Conservation (phyloP, 2,888 invertebrate species). For the Loripinus fragilis region DNA sequence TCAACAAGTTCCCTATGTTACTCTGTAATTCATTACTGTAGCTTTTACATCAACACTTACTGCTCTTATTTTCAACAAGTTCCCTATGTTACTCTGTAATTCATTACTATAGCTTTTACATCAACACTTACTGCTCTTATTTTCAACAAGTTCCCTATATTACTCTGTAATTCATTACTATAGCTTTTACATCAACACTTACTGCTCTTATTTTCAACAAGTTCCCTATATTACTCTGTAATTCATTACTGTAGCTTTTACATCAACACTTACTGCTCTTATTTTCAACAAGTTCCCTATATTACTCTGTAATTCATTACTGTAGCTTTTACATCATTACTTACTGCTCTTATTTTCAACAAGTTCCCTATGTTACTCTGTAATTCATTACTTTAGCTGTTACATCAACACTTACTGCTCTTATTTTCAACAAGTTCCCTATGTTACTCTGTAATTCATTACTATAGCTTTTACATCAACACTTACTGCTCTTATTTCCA, state of each 20-base stretch:
- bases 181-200: slow-evolving; percentile 64
- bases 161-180: too few species aligned
- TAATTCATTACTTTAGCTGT: too few species aligned
- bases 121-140: slow-evolving; percentile 82
- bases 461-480: not conserved
- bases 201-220: slow-evolving; percentile 83
- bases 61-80: slow-evolving; percentile 80
- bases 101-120: too few species aligned
- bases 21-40: too few species aligned
- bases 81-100: slow-evolving; percentile 85
- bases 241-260: too few species aligned
- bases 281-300: slow-evolving; percentile 81
- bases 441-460: slow-evolving; percentile 86
- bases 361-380: slow-evolving; percentile 84
- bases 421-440: slow-evolving; percentile 79
- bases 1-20: slow-evolving; percentile 81
- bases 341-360: slow-evolving; percentile 83
- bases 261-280: slow-evolving; percentile 81
- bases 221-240: slow-evolving; percentile 84
- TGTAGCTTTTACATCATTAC: slow-evolving; percentile 59
- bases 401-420: slow-evolving; percentile 81
- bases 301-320: too few species aligned
- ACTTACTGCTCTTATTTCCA: slow-evolving; percentile 83
- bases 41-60: slow-evolving; percentile 80
- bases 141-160: slow-evolving; percentile 81